phyloP scores from a whole-genome alignment of 1,140 invertebrate species.

The Drosophila navojoa region DNA sequence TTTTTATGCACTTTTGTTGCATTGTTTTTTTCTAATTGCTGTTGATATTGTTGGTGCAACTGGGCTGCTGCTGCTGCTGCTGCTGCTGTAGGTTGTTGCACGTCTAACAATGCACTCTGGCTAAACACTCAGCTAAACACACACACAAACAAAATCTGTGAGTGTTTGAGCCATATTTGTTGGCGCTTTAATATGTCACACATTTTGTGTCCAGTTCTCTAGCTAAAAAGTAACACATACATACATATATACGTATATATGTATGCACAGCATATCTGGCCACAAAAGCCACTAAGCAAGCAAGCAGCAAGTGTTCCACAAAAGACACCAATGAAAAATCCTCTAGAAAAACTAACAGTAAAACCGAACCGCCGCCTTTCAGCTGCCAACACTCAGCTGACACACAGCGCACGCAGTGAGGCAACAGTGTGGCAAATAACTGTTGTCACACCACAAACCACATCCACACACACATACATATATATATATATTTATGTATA shows the following conservation, averaged over 20 bases:
- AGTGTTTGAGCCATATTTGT: conserved; percentile 19
- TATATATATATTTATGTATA: conserved; percentile 3
- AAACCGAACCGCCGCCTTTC: conserved; percentile 14
- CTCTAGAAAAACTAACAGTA: conserved; percentile 27
- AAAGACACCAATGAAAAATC: conserved; percentile 65
- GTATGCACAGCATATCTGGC: conserved; percentile 7
- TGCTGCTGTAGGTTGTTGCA: conserved; percentile 62
- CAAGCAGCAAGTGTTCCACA: conserved; percentile 31
- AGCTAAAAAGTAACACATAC: conserved; percentile 56
- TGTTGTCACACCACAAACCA: conserved; percentile 47
- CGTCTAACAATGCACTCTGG: conserved; percentile 68
- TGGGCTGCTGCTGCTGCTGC: conserved; percentile 26
- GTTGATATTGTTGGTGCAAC: conserved; percentile 31
- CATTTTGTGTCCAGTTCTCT: conserved; percentile 52
- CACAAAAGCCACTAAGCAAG: conserved; percentile 42
- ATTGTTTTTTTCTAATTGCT: conserved; percentile 61
- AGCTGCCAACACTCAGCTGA: conserved; percentile 18
- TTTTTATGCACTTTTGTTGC: conserved; percentile 52
- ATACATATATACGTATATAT: neutral
- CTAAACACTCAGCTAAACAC: conserved; percentile 45
- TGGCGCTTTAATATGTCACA: conserved; percentile 32
- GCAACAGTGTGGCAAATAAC: conserved; percentile 77
- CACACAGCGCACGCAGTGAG: conserved; percentile 30
- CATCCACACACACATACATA: conserved; percentile 16
- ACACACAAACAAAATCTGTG: conserved; percentile 2